Evolutionary conservation across 2,888 invertebrate genomes (phyloP).

Genomic region (Ennomos erosarius): DNA sequence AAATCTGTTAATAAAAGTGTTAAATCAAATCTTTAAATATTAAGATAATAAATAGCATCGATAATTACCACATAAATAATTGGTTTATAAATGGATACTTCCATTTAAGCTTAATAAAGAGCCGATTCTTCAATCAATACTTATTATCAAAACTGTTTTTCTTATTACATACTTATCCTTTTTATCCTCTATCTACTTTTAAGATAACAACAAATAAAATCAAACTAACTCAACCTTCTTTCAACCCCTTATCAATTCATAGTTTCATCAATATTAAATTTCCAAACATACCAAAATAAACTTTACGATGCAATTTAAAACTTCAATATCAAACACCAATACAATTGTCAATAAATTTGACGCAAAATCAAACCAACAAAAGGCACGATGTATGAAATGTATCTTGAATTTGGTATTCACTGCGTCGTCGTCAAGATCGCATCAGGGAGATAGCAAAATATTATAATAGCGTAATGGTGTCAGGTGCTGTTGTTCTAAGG

Average conservation of each 20-base stretch:
- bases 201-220: not conserved
- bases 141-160: no score
- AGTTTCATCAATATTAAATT: conserved; percentile 5
- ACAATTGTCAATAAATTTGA: conserved; percentile 75
- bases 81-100: no score
- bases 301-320: conserved; percentile 55
- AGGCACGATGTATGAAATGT: conserved; percentile 32
- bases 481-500: conserved; percentile 77
- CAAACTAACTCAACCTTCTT: not conserved
- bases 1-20: no score
- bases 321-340: conserved; percentile 63
- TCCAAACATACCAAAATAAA: conserved; percentile 45
- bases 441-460: conserved; percentile 80
- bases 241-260: not conserved
- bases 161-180: no score
- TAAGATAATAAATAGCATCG: no score
- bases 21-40: no score
- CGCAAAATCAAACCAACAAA: conserved; percentile 55
- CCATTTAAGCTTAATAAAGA: no score
- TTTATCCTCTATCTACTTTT: no score
- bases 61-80: no score
- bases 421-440: conserved; percentile 82
- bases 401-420: conserved; percentile 80
- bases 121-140: no score
- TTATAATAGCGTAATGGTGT: conserved; percentile 84